Conservation (phyloP, 2,797 vertebrate species). For the Micrastur ruficollis region DNA sequence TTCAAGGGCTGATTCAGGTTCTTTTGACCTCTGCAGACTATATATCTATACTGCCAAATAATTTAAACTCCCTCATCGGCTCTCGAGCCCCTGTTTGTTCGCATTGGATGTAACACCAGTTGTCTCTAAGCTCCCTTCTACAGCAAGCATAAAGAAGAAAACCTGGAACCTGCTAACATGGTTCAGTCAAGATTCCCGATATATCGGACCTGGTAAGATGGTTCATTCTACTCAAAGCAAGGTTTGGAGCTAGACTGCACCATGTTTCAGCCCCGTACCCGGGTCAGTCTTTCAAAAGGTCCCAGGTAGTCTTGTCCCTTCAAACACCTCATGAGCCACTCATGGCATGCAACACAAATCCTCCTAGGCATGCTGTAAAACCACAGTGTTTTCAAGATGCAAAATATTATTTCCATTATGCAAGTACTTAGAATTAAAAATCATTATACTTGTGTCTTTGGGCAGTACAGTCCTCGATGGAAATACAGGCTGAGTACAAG, state of each 20-base stretch:
- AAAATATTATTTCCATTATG: not conserved
- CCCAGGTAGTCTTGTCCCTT: not conserved
- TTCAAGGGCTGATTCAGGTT: not conserved
- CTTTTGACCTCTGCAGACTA: not conserved
- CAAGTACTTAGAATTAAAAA: not conserved
- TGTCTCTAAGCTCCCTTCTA: not conserved
- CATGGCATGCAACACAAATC: not conserved
- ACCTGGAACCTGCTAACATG: not conserved
- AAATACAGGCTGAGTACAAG: not conserved
- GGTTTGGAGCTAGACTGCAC: not conserved
- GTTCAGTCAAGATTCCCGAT: not conserved
- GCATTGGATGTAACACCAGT: fast-evolving
- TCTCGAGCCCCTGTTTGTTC: not conserved
- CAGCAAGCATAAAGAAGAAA: not conserved
- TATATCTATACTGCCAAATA: not conserved
- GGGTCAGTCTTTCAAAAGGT: not conserved
- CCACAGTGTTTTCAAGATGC: not conserved
- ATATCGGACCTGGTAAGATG: not conserved
- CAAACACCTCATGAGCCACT: not conserved
- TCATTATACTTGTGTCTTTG: not conserved
- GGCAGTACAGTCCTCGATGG: not conserved
- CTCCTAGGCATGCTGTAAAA: not conserved
- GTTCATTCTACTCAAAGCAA: not conserved
- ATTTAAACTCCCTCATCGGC: not conserved
- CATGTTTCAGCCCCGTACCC: not conserved